Conservation (phyloP, 2,888 invertebrate species). For the Perizoma flavofasciatum region DNA sequence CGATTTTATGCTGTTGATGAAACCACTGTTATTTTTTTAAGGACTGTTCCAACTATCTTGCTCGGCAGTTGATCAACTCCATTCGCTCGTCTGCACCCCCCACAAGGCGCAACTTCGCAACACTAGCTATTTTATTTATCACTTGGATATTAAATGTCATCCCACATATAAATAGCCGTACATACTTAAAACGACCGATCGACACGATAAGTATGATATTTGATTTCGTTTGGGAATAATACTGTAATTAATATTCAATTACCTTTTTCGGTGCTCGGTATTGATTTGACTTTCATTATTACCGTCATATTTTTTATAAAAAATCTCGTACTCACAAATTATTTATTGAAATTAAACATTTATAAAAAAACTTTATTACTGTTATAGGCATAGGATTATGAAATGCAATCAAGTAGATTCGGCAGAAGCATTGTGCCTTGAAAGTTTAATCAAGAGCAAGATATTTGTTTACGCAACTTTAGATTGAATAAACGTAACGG, state of each 20-base stretch:
- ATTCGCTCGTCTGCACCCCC: constrained; percentile 53
- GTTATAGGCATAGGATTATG: constrained; percentile 27
- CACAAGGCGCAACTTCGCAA: constrained; percentile 54
- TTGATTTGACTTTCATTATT: constrained; percentile 20
- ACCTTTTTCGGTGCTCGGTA: constrained; percentile 23
- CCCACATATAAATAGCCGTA: constrained; percentile 66
- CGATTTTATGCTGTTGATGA: no score
- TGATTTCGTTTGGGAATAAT: constrained; percentile 47
- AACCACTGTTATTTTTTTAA: neutral
- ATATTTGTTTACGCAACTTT: constrained; percentile 34
- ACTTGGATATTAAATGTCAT: constrained; percentile 70
- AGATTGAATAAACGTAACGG: constrained; percentile 28
- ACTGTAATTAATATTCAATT: constrained; percentile 27
- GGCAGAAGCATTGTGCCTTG: constrained; percentile 31
- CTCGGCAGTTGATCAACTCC: neutral
- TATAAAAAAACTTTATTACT: constrained; percentile 11
- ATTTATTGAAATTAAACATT: constrained; percentile 28
- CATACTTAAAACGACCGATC: constrained; percentile 60
- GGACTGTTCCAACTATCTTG: constrained; percentile 15
- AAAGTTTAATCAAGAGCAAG: constrained; percentile 37
- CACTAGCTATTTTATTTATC: constrained; percentile 64
- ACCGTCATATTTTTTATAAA: constrained; percentile 20
- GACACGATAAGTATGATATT: constrained; percentile 47
- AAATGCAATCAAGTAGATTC: constrained; percentile 37
- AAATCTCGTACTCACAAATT: constrained; percentile 18